A percentile compares a stretch with the other conserved stretches of the same genome.
phyloP scores from a whole-genome alignment of 2,888 invertebrate species.

The Eristalinus aeneus region DNA sequence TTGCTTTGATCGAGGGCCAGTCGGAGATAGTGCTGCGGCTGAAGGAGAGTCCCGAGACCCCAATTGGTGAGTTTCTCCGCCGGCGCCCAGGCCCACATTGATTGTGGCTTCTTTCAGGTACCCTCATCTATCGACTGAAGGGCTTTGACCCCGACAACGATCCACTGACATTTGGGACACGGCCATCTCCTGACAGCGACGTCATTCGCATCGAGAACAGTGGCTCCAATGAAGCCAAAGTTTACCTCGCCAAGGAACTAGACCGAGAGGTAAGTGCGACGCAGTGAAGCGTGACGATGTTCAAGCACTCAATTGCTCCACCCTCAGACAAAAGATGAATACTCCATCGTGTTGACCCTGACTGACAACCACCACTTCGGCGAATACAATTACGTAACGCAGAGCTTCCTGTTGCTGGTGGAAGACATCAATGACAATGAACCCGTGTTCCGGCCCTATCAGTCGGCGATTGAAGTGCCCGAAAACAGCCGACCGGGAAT shows the following conservation, averaged over 20 bases:
- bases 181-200: conserved; percentile 90
- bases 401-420: conserved; percentile 92
- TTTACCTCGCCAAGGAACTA: conserved; percentile 93
- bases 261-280: conserved; percentile 89
- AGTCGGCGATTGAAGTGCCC: conserved; percentile 89
- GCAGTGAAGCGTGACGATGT: background rate
- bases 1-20: conserved; percentile 92
- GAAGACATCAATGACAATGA: conserved; percentile 96
- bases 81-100: background rate
- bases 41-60: conserved; percentile 93
- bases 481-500: conserved; percentile 90
- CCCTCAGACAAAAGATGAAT: conserved; percentile 90
- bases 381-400: conserved; percentile 93
- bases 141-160: conserved; percentile 94
- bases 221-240: conserved; percentile 90
- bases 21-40: conserved; percentile 94
- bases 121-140: conserved; percentile 89
- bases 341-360: conserved; percentile 92
- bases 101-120: conserved; percentile 82
- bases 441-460: conserved; percentile 92
- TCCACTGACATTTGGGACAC: conserved; percentile 89
- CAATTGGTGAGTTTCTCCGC: conserved; percentile 85
- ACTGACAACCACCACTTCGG: conserved; percentile 91
- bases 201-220: conserved; percentile 91
- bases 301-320: conserved; percentile 18